A percentile compares a stretch with the other conserved stretches of the same genome.
These are phyloP conservation scores for Tetramorium alpestre DNA, from an alignment of 1,140 invertebrate genomes.

Conservation along the genomic window DNA sequence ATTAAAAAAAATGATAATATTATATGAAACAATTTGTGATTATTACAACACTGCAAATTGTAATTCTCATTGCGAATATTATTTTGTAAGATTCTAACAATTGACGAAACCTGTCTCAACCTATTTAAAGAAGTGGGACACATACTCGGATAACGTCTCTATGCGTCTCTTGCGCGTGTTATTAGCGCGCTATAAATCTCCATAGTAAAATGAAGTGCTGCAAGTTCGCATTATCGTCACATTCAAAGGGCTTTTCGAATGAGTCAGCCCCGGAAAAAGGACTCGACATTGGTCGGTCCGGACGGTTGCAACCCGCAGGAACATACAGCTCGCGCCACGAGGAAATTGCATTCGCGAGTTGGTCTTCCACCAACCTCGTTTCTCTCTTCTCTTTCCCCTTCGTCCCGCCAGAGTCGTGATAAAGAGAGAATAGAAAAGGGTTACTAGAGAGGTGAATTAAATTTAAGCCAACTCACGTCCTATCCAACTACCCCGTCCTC, in stretches of 20 bases:
- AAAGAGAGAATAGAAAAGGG: conserved; percentile 68
- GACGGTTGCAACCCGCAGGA: conserved; percentile 52
- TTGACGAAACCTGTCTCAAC: neutral
- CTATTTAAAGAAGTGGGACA: neutral
- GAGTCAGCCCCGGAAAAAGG: conserved; percentile 62
- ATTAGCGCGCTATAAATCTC: conserved; percentile 5
- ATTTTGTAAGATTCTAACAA: neutral
- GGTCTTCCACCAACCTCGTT: conserved; percentile 60
- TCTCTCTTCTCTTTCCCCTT: neutral
- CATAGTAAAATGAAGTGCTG: conserved; percentile 16
- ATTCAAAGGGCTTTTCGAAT: conserved; percentile 62
- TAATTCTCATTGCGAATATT: neutral
- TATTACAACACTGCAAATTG: neutral
- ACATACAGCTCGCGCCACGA: conserved; percentile 63
- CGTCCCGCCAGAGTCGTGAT: conserved; percentile 52
- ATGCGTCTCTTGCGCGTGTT: neutral
- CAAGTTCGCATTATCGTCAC: conserved; percentile 67
- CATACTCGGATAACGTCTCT: neutral
- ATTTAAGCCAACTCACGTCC: conserved; percentile 65
- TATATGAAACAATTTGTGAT: neutral
- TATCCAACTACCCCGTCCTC: conserved; percentile 27
- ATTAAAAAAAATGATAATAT: neutral
- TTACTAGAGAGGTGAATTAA: conserved; percentile 72
- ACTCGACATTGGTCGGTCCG: conserved; percentile 47
- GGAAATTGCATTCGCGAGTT: conserved; percentile 74